Base-by-base conservation (phyloP, 2,888 invertebrate genomes). In the Drosophila siamana region DNA sequence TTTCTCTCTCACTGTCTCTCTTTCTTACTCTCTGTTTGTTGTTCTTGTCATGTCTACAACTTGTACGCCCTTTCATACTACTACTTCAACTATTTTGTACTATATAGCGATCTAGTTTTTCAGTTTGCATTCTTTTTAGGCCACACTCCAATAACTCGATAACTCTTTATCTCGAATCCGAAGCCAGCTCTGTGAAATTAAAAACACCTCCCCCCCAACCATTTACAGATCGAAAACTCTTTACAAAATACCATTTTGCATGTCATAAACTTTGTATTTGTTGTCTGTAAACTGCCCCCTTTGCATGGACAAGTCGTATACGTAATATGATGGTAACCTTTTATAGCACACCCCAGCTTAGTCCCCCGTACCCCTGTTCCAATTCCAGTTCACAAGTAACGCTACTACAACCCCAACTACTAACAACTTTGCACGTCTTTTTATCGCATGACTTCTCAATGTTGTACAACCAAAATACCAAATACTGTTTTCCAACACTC, bases 21-120 rank as follows among this genome's bases (percentile, higher is more conserved):
- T 38, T 30, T 61, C 16, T 52, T 33, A 51, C 33, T 61, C 28
- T 50, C 54, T 57, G 80, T 88, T 86, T 82, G 83, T 83, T 79
- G 80, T 88, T 86, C 88, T 86, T 74, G 47, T 59, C 69, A 80
- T 78, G 46, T 61, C 52, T 30, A 47, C 36, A 36, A 36, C 36
- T 36, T 9, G 33, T 33, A 33, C 33, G 41, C 19, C 44, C 48
- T 30, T 33, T 52, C 46, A 55, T 36, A n/a, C n/a, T n/a, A n/a
- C n/a, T n/a, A n/a, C n/a, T n/a, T n/a, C 52, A 30, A 50, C 28
- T 30, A 2, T 15, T 16, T 9, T 22, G 7, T 56, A 13, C 47
- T 52, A 38, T 28, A 44, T 8, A 50, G 65, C 62, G 56, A 38
- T 51, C 22, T 41, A 50, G 38, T n/a, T 50, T 36, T 43, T 54